A percentile compares a stretch with the other conserved stretches of the same genome.
phyloP scores from a whole-genome alignment of 2,888 invertebrate genomes.

The Spilosoma lubricipeda region DNA sequence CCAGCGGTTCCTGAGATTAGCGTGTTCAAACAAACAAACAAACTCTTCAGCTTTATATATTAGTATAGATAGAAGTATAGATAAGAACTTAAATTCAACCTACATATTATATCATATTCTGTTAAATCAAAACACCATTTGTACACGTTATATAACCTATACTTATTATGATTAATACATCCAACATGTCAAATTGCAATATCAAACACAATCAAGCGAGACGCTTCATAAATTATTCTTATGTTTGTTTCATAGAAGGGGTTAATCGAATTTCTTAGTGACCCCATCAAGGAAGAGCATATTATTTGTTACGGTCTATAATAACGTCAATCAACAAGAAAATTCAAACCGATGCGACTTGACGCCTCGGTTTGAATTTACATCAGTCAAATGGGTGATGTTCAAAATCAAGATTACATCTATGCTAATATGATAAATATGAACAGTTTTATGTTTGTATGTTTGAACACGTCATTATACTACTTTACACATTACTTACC shows the following conservation, averaged over 20 bases:
- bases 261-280: constrained; percentile 72
- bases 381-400: constrained; percentile 39
- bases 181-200: constrained; percentile 42
- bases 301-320: constrained; percentile 67
- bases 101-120: not conserved
- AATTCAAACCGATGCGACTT: constrained; percentile 63
- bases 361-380: no score
- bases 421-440: not conserved
- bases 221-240: constrained; percentile 56
- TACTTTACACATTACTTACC: no score
- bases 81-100: not conserved
- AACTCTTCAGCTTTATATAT: no score
- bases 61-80: no score
- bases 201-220: constrained; percentile 43
- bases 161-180: constrained; percentile 42
- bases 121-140: constrained; percentile 34
- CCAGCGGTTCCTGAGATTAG: no score
- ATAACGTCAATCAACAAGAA: constrained; percentile 66
- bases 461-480: not conserved
- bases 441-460: not conserved
- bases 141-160: constrained; percentile 41
- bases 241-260: constrained; percentile 60
- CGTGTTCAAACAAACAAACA: no score
- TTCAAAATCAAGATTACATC: constrained; percentile 3
- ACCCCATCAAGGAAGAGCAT: constrained; percentile 61